A percentile compares a stretch with the other conserved stretches of the same genome.
Evolutionary conservation across 2,113 vertebrate genomes (phyloP).

Genomic region (Sorex fumeus): DNA sequence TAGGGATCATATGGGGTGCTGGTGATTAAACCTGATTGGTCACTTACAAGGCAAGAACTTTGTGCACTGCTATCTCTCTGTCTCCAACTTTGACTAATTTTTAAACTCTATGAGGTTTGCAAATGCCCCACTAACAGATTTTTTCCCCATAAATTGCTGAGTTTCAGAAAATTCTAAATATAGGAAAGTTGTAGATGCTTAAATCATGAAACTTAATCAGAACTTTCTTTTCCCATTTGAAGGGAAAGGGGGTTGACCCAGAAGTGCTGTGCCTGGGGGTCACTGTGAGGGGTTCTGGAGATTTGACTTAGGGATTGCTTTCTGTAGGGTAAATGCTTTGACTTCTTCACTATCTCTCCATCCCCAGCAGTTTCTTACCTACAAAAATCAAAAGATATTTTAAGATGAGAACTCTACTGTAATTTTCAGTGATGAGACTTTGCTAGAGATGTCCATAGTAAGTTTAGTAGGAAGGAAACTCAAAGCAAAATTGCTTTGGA

Average conservation of each 20-base stretch:
- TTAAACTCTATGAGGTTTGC: background rate
- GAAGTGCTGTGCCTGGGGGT: no score
- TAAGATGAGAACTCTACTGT: conserved; percentile 1
- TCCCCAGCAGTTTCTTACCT: background rate
- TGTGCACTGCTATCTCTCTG: background rate
- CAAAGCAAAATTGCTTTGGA: background rate
- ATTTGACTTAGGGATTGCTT: no score
- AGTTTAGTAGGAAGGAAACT: background rate
- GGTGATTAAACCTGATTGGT: no score
- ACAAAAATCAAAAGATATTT: background rate
- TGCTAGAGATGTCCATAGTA: background rate
- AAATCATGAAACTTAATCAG: background rate
- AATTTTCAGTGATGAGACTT: conserved; percentile 14
- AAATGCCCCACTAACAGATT: background rate
- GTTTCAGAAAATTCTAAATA: conserved; percentile 12
- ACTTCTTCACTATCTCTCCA: no score
- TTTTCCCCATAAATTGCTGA: background rate
- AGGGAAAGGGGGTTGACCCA: no score
- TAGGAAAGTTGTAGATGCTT: background rate
- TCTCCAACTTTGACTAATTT: background rate
- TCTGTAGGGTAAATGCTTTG: no score
- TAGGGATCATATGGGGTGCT: no score
- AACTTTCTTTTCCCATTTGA: background rate
- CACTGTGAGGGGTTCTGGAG: no score
- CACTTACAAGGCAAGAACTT: no score